Conservation (phyloP, 2,797 vertebrate genomes). For the Okamejei kenojei region DNA sequence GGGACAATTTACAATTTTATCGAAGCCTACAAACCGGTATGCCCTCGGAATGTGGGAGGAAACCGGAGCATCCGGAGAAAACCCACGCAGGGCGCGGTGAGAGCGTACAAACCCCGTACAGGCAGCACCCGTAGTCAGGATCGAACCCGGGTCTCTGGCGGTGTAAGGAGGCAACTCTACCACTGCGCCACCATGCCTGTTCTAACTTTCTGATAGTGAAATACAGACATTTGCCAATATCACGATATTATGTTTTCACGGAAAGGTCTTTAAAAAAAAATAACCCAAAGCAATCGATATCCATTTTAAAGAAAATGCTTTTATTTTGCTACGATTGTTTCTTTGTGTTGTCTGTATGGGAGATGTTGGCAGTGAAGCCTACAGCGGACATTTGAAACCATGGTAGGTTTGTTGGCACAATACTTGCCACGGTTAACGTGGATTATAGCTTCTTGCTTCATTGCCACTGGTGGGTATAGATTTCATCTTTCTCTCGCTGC, state of each 20-base stretch:
- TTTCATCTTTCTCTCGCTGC: background rate
- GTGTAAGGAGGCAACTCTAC: too few species aligned
- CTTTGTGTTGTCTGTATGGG: background rate
- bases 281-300: background rate
- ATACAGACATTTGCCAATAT: background rate
- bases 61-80: too few species aligned
- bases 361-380: background rate
- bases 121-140: too few species aligned
- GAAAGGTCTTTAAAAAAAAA: background rate
- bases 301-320: background rate
- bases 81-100: too few species aligned
- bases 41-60: too few species aligned
- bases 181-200: too few species aligned
- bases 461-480: background rate
- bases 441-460: background rate
- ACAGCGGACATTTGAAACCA: slow-evolving; percentile 1
- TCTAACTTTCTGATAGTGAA: background rate
- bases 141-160: too few species aligned
- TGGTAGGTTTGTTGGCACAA: background rate
- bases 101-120: too few species aligned
- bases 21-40: too few species aligned
- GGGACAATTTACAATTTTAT: too few species aligned
- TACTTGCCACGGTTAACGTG: background rate
- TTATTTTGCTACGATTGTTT: background rate
- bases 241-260: background rate